Base-by-base conservation (phyloP, 2,113 vertebrate species). In the Sander lucioperca region DNA sequence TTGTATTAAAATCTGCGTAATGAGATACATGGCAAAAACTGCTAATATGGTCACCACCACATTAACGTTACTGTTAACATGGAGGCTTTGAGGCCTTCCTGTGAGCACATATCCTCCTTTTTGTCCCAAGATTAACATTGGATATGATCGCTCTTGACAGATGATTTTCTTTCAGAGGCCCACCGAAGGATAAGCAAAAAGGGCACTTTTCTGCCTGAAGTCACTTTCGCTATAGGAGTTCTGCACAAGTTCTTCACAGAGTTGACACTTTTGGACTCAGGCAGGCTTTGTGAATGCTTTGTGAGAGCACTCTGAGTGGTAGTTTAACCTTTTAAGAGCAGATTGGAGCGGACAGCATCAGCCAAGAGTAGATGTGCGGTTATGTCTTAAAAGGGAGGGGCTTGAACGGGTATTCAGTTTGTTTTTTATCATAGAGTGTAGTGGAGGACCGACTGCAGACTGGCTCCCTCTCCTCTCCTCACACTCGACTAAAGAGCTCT, bases 171-270 rank as follows among this genome's bases (percentile, higher is more conserved):
- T 96, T 93, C 94, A 93, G 96, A 95, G 96, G 96, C 94, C 96
- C 93, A 87, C 94, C 88, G 81, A 96, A 96, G 96, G 95, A 97
- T 96, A 95, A 96, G 96, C 96, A 96, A 96, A 97, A 96, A 96
- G 96, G 96, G 90, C 95, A 96, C 96, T 96, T 43, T 84, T 95
- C 39, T 30, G 2, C 61, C 48, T 92, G 92, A 88, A 93, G 94
- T 93, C 94, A 88, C 95, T 96, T 94, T 96, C n/a, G 3, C 36
- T 58, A 7, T 56, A 10, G 23, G 27, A 63, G 6, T 57, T 80
- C 62, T 62, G 51, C 59, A 53, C 27, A 10, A 63, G 13, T 67
- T 71, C 19, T 25, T 58, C 53, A 14, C 66, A 62, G 53, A 63
- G 36, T 45, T 74, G 39, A 71, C 73, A 50, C 27, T 45, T 84